phyloP scores from a whole-genome alignment of 2,888 invertebrate species.

The Geophilus truncorum region DNA sequence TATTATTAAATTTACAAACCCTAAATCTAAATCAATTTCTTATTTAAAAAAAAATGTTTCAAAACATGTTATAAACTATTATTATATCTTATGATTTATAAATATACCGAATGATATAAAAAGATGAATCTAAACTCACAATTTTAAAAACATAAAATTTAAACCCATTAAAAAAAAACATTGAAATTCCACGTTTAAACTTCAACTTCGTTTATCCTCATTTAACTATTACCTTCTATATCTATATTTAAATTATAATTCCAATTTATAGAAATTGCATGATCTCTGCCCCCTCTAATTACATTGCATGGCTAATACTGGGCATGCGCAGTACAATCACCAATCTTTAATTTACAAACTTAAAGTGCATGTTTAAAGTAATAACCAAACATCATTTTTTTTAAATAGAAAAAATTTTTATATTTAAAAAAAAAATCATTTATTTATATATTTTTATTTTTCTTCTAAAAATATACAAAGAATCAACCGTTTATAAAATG shows the following conservation, averaged over 20 bases:
- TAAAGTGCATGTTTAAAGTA: background rate
- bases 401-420: background rate
- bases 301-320: background rate
- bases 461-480: background rate
- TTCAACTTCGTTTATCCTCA: conserved; percentile 38
- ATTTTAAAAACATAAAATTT: conserved; percentile 30
- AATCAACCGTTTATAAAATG: background rate
- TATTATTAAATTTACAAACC: background rate
- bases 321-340: conserved; percentile 12
- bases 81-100: background rate
- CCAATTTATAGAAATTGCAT: conserved; percentile 10
- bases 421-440: background rate
- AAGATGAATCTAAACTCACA: conserved; percentile 1
- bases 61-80: conserved; percentile 10
- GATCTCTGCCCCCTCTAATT: conserved; percentile 15
- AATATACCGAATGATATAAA: background rate
- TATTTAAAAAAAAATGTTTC: background rate
- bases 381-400: background rate
- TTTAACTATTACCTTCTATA: conserved; percentile 28
- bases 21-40: background rate
- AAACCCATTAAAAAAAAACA: conserved; percentile 29
- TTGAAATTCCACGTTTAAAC: conserved; percentile 28
- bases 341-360: background rate
- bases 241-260: conserved; percentile 32
- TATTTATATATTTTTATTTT: background rate